Evolutionary conservation across 2,888 invertebrate species (phyloP).

Genomic region (Griposia aprilina): DNA sequence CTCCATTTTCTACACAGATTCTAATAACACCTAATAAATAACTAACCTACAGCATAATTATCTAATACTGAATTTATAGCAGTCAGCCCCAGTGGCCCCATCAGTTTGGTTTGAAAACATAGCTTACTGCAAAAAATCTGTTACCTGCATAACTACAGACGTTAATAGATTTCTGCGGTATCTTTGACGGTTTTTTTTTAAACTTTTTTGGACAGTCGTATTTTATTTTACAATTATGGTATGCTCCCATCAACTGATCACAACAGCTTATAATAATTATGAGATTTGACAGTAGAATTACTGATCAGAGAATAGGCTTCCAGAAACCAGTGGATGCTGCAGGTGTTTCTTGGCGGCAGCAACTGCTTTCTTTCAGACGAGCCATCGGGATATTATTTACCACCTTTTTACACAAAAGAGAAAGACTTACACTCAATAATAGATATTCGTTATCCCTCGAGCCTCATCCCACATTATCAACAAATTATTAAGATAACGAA

Average conservation of each 20-base stretch:
- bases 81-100: no score
- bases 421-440: neutral
- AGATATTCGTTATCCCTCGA: neutral
- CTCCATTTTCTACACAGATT: neutral
- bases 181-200: neutral
- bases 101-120: neutral
- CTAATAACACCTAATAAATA: neutral
- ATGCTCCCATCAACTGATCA: neutral
- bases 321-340: neutral
- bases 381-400: neutral
- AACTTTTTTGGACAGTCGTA: neutral
- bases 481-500: conserved; percentile 29
- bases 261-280: neutral
- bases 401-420: neutral
- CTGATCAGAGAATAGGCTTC: conserved; percentile 7
- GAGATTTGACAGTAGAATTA: neutral
- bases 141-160: neutral
- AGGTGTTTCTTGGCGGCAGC: neutral
- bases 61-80: no score
- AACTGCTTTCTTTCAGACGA: neutral
- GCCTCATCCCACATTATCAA: conserved; percentile 16
- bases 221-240: no score
- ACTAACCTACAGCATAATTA: neutral
- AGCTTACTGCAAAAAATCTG: neutral
- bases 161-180: neutral